Evolutionary conservation across 2,797 vertebrate species (phyloP).

Genomic region (Zalophus californianus): DNA sequence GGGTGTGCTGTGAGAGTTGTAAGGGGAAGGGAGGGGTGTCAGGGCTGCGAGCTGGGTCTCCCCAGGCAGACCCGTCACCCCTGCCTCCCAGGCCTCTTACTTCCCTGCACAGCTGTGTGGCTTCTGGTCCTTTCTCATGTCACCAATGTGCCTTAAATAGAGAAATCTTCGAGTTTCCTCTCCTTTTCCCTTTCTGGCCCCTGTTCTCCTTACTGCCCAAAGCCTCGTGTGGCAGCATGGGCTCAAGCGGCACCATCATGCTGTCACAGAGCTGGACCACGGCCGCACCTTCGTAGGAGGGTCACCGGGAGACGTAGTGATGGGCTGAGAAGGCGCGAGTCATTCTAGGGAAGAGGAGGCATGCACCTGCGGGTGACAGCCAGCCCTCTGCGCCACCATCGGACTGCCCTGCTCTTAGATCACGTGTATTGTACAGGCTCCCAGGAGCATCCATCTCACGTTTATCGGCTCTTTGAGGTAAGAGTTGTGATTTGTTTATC

Average conservation of each 20-base stretch:
- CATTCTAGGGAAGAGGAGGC: not conserved
- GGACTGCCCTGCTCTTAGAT: rapidly evolving
- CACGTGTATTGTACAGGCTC: rapidly evolving
- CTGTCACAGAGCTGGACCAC: rapidly evolving
- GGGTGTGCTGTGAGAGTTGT: rapidly evolving
- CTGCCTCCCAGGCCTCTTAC: too few species aligned
- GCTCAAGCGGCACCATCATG: rapidly evolving
- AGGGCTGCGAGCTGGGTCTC: rapidly evolving
- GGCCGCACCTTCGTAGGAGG: rapidly evolving
- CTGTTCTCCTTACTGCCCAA: rapidly evolving
- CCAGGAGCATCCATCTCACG: too few species aligned
- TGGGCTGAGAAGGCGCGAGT: too few species aligned
- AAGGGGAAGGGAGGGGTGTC: rapidly evolving
- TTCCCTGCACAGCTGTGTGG: rapidly evolving
- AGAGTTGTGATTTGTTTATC: rapidly evolving
- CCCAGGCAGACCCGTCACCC: not conserved
- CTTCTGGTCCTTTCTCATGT: not conserved
- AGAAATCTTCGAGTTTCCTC: not conserved
- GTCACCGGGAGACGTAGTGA: rapidly evolving
- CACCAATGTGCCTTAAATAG: not conserved
- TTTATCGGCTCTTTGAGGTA: not conserved
- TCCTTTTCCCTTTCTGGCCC: not conserved
- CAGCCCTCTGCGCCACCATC: rapidly evolving
- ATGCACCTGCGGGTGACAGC: rapidly evolving
- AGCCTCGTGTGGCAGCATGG: rapidly evolving